These are phyloP conservation scores for Platysteira castanea DNA, from an alignment of 2,113 vertebrate genomes.

Conservation along the genomic window DNA sequence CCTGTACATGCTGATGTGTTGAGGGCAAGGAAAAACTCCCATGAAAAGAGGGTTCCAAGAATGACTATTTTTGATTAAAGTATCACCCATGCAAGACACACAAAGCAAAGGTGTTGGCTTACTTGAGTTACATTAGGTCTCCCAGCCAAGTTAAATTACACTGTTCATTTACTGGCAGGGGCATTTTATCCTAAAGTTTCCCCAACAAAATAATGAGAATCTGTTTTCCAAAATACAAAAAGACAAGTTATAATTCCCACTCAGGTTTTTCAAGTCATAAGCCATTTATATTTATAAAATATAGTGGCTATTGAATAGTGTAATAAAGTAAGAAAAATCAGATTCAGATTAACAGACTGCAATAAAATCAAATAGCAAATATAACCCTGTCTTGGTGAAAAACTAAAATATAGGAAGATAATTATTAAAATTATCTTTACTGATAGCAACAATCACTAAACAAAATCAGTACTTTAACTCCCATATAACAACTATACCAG, in stretches of 20 bases:
- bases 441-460: background rate
- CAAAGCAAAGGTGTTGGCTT: background rate
- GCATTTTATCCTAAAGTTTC: background rate
- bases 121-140: background rate
- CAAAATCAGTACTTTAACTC: background rate
- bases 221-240: background rate
- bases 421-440: background rate
- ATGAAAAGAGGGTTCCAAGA: background rate
- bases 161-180: background rate
- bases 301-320: background rate
- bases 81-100: background rate
- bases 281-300: background rate
- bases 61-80: background rate
- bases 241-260: background rate
- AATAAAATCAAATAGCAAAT: background rate
- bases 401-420: background rate
- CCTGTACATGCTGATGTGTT: background rate
- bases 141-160: background rate
- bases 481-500: background rate
- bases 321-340: background rate
- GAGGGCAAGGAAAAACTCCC: background rate
- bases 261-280: background rate
- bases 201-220: background rate
- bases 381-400: background rate
- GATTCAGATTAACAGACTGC: background rate